These are phyloP conservation scores for Torymus tubicola DNA, from an alignment of 2,888 invertebrate genomes.

Conservation along the genomic window DNA sequence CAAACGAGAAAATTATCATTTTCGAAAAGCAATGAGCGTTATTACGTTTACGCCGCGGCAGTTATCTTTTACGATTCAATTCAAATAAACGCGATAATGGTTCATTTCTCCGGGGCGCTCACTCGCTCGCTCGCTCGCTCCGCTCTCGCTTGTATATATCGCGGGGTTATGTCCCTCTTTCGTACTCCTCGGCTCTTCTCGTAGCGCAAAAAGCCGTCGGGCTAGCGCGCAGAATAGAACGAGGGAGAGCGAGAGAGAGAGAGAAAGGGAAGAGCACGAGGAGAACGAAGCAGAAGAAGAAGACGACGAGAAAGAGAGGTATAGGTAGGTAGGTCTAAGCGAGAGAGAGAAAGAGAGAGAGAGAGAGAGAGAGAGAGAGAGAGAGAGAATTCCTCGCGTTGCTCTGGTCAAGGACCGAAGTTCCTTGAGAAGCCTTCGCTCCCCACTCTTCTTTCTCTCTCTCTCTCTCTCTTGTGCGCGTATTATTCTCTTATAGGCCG, in stretches of 20 bases:
- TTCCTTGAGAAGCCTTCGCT: slow-evolving; percentile 64
- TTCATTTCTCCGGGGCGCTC: slow-evolving; percentile 35
- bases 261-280: slow-evolving; percentile 56
- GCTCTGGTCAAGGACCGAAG: slow-evolving; percentile 69
- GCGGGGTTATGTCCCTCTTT: background rate
- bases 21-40: slow-evolving; percentile 32
- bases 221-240: slow-evolving; percentile 31
- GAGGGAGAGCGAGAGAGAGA: slow-evolving; percentile 10
- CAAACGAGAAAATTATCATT: slow-evolving; percentile 45
- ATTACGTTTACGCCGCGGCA: slow-evolving; percentile 42
- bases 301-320: too few relatives aligned
- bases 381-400: slow-evolving; percentile 67
- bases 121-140: background rate
- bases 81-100: slow-evolving; percentile 45
- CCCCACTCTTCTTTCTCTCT: background rate
- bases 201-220: slow-evolving; percentile 28
- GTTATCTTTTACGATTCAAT: slow-evolving; percentile 52
- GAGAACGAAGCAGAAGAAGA: too few relatives aligned
- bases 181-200: background rate
- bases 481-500: background rate
- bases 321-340: too few relatives aligned
- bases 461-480: too few relatives aligned
- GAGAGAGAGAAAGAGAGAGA: slow-evolving; percentile 58
- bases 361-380: slow-evolving; percentile 21
- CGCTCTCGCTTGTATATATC: slow-evolving; percentile 1